Evolutionary conservation across 2,888 invertebrate species (phyloP), one percentile per base, ranked within the genome.

Genomic region (Bhutanitis thaidina): DNA sequence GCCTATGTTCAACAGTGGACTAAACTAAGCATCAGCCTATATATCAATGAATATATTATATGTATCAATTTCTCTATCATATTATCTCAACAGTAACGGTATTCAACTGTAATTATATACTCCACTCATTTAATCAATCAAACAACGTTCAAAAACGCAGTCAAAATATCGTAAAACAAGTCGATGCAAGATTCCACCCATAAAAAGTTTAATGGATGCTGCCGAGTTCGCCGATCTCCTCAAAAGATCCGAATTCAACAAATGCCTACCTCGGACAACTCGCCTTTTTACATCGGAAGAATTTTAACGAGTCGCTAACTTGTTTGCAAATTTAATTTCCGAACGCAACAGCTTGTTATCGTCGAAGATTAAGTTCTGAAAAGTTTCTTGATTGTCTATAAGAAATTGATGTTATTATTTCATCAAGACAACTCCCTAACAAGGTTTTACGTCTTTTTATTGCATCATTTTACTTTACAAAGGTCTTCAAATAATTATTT

Each of bases 251-350:
- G 54, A 54, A 52, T 57, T 54, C 52, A 52, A 55, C 51, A 55
- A 38, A 52, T 54, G 55, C 55, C 55, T 57, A 49, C 46, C 50
- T 27, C 54, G 49, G 36, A 54, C 64, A 71, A 76, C 68, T 71
- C 67, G 69, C 77, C 78, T 84, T 85, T 85, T 83, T 80, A 84
- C 85, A 81, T 74, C 74, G 71, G 67, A 81, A 82, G 84, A 86
- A 87, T 86, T 84, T 87, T 85, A 85, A 87, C 85, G 73, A 87
- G 84, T 78, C 74, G 80, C 75, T 79, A 87, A 88, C 87, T 88
- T 86, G 87, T 85, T 82, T 81, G 78, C 74, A 86, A 88, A 88
- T 88, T 88, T 82, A 87, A 87, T 88, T 87, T 80, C 71, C 67
- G 69, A 72, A 72, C 66, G 74, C 69, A 81, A 80, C 86, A 82